Evolutionary conservation across 1,140 invertebrate species (phyloP).

Genomic region (Neodiprion virginianus): DNA sequence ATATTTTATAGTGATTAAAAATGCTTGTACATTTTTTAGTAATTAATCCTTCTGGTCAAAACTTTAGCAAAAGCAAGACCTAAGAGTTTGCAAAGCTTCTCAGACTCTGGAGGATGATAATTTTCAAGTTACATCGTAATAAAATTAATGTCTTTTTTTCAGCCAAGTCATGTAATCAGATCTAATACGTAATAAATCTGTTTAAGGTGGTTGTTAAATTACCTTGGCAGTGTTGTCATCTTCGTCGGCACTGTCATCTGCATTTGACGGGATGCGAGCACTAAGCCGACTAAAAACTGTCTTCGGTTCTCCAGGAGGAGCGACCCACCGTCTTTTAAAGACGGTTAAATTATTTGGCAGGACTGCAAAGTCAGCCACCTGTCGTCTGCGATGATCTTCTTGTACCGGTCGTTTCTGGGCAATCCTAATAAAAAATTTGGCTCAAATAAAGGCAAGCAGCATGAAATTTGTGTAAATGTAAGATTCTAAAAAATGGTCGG

Average conservation of each 20-base stretch:
- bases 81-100: too few species aligned
- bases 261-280: slow-evolving; percentile 54
- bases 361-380: slow-evolving; percentile 40
- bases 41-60: neutral
- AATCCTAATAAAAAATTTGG: slow-evolving; percentile 32
- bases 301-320: slow-evolving; percentile 53
- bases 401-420: slow-evolving; percentile 51
- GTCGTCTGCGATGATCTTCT: slow-evolving; percentile 51
- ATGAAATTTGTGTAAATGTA: too few species aligned
- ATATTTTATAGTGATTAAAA: slow-evolving; percentile 16
- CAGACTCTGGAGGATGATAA: too few species aligned
- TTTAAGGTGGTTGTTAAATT: slow-evolving; percentile 26
- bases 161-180: too few species aligned
- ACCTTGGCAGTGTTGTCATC: slow-evolving; percentile 56
- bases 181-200: too few species aligned
- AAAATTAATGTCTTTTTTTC: too few species aligned
- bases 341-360: slow-evolving; percentile 55
- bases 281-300: slow-evolving; percentile 65
- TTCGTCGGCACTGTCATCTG: slow-evolving; percentile 60
- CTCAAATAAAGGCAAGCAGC: too few species aligned
- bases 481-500: too few species aligned
- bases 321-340: slow-evolving; percentile 55
- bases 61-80: too few species aligned
- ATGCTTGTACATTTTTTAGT: slow-evolving; percentile 10
- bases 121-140: too few species aligned